A percentile compares a stretch with the other conserved stretches of the same genome.
phyloP scores from a whole-genome alignment of 2,113 vertebrate genomes.

The Malurus alboscapulatus region DNA sequence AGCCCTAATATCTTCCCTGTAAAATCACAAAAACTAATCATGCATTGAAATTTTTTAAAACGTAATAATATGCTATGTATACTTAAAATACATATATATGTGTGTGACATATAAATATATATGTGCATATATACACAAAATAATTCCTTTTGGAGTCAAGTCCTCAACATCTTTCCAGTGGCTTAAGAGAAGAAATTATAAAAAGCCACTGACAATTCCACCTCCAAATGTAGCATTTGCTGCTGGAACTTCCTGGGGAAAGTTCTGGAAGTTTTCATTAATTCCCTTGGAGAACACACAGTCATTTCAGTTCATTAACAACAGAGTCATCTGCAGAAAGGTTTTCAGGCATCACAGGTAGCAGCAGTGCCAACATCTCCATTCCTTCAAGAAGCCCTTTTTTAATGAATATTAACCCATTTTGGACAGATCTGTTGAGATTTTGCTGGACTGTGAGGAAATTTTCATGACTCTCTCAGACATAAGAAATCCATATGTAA shows the following conservation, averaged over 20 bases:
- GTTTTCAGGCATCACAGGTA: not conserved
- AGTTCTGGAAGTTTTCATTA: not conserved
- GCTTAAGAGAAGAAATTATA: not conserved
- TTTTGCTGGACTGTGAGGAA: not conserved
- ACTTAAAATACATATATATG: not conserved
- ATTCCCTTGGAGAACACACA: not conserved
- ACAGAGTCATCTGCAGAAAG: not conserved
- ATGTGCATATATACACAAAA: fast-evolving
- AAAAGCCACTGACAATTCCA: not conserved
- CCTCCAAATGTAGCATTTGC: not conserved
- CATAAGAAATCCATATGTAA: not conserved
- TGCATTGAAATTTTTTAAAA: not conserved
- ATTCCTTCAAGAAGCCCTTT: not conserved
- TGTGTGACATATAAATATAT: fast-evolving
- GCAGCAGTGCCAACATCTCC: not conserved
- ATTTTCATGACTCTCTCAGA: not conserved
- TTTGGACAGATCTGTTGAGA: not conserved
- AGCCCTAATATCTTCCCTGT: not conserved
- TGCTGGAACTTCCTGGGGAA: not conserved
- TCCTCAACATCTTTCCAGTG: not conserved
- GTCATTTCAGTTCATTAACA: not conserved
- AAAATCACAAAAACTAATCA: not conserved
- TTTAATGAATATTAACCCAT: not conserved
- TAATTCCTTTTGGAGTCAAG: not conserved
- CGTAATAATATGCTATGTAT: not conserved